Evolutionary conservation across 2,888 invertebrate genomes (phyloP), one percentile per base, ranked within the genome.

Genomic region (Phytoseiulus persimilis): DNA sequence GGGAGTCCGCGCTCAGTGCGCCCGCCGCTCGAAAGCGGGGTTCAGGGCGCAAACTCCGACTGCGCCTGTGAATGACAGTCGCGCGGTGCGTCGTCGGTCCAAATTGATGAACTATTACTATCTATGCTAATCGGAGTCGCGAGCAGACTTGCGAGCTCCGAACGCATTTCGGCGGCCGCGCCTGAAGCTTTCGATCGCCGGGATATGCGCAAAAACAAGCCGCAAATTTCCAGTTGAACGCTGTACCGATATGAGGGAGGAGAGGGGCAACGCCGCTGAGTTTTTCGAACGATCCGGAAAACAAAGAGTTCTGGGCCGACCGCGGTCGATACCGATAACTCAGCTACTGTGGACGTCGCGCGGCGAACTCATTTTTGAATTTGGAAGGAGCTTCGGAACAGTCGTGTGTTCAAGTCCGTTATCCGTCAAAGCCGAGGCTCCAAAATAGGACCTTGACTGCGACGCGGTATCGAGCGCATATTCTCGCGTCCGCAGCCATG

Each of bases 91-190:
- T 31, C 33, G 83, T 11, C 65, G 65, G 65, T 65, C 18, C n/a
- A 45, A 87, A 87, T 87, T 87, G 87, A 87, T 87, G 87, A 87
- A 87, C 87, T 33, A 87, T 87, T 87, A 65, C 65, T 65, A 87
- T 87, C 87, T 87, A 87, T 87, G 87, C 87, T 87, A 87, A 87
- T 87, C 87, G 32, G 39, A 32, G 83, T 39, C 45, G 87, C 3
- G 23, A 65, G 65, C 65, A 65, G 65, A 14, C 65, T 65, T 28
- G 65, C 65, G 18, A 65, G 65, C 18, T 18, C 65, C 65, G 9
- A 23, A 65, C 18, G 65, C 65, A 65, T 65, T 65, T 65, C 65
- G 65, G 18, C 65, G 65, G 28, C 65, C 23, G 23, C 65, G 65
- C 18, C 65, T 23, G 65, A 18, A 23, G 65, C 65, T 14, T 65